Evolutionary conservation across 2,113 vertebrate species (phyloP).

Genomic region (Aptenodytes forsteri): DNA sequence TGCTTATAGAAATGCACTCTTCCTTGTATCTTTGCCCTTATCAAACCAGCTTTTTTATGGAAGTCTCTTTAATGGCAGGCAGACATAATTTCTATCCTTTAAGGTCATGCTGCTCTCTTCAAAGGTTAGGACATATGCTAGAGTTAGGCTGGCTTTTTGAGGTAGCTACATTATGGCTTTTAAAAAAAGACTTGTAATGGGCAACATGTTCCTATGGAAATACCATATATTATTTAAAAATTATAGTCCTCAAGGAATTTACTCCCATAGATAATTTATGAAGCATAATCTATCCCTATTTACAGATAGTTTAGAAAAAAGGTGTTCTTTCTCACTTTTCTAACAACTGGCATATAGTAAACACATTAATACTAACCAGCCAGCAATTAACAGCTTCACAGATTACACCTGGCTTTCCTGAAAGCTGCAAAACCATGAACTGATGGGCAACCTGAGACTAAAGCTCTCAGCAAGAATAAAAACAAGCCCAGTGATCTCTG

Average conservation of each 20-base stretch:
- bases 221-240: background rate
- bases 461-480: background rate
- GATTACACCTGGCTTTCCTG: background rate
- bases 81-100: constrained; percentile 37
- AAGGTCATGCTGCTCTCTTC: constrained; percentile 62
- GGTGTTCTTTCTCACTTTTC: background rate
- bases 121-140: constrained; percentile 52
- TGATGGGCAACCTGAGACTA: background rate
- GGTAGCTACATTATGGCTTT: background rate
- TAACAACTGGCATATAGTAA: background rate
- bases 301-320: background rate
- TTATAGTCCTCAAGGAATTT: background rate
- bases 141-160: constrained; percentile 37
- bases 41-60: background rate
- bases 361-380: background rate
- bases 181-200: constrained; percentile 33
- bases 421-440: background rate
- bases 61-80: constrained; percentile 52
- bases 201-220: constrained; percentile 2
- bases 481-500: background rate
- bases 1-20: background rate
- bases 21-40: constrained; percentile 22
- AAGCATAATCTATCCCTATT: background rate
- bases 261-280: background rate
- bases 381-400: background rate